These are phyloP conservation scores for Plusia festucae DNA, from an alignment of 2,888 invertebrate genomes.

Conservation along the genomic window DNA sequence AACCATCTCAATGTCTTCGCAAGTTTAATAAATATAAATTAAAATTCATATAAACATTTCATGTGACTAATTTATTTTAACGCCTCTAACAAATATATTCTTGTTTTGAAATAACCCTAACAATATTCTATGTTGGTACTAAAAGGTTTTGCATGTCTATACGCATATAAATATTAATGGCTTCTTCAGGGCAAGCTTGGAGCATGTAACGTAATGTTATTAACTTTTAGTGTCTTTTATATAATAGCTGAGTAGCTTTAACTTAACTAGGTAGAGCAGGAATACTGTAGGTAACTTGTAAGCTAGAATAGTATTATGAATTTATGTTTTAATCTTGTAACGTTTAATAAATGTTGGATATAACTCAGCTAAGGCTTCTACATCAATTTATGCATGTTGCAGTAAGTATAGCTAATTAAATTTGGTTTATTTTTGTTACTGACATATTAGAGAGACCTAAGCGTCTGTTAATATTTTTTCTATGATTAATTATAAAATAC, in stretches of 20 bases:
- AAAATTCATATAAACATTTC: background rate
- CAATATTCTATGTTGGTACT: conserved; percentile 23
- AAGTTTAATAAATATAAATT: background rate
- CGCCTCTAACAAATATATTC: conserved; percentile 9
- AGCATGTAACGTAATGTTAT: conserved; percentile 35
- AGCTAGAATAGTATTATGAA: conserved; percentile 12
- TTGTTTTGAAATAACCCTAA: conserved; percentile 14
- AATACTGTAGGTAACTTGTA: conserved; percentile 6
- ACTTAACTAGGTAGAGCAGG: conserved; percentile 33
- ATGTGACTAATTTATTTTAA: background rate
- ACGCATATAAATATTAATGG: conserved; percentile 39
- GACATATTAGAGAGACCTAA: no score
- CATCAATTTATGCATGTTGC: no score
- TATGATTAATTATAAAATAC: no score
- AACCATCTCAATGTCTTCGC: background rate
- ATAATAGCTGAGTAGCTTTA: conserved; percentile 16
- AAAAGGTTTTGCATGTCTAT: conserved; percentile 46
- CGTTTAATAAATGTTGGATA: background rate
- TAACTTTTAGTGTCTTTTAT: conserved; percentile 38
- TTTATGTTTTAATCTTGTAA: background rate
- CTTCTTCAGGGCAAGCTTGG: conserved; percentile 20
- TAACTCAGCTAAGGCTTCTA: no score
- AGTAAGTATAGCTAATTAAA: no score
- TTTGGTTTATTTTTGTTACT: background rate
- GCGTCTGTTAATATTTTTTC: no score